A percentile compares a stretch with the other conserved stretches of the same genome.
phyloP scores from a whole-genome alignment of 2,797 vertebrate genomes.

The Sebastolobus altivelis region DNA sequence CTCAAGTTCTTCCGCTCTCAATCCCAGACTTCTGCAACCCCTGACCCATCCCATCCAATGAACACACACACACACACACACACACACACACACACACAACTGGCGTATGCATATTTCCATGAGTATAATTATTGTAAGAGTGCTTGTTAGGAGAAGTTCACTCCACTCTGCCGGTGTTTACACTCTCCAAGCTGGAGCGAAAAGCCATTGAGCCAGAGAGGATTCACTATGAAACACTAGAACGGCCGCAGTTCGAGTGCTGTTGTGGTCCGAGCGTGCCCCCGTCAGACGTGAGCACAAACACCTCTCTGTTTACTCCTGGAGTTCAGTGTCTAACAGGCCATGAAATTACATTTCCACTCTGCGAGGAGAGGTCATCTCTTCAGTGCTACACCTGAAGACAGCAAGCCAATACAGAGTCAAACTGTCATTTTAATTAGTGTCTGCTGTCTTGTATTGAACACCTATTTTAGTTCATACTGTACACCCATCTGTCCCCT shows the following conservation, averaged over 20 bases:
- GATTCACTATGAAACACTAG: slow-evolving; percentile 41
- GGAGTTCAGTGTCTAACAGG: slow-evolving; percentile 77
- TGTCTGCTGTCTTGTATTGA: slow-evolving; percentile 45
- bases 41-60: neutral
- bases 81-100: slow-evolving; percentile 3
- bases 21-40: neutral
- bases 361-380: slow-evolving; percentile 66
- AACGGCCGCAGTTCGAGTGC: slow-evolving; percentile 15
- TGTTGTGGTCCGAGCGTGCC: slow-evolving; percentile 41
- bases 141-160: slow-evolving; percentile 59
- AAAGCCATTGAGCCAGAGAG: slow-evolving; percentile 55
- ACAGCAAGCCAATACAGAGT: slow-evolving; percentile 67
- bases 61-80: slow-evolving; percentile 7
- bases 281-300: slow-evolving; percentile 46
- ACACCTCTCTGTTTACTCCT: slow-evolving; percentile 73
- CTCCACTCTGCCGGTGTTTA: slow-evolving; percentile 64
- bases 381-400: slow-evolving; percentile 61
- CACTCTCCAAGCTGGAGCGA: slow-evolving; percentile 50
- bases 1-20: slow-evolving; percentile 1
- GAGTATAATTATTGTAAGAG: slow-evolving; percentile 45
- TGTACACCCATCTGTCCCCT: slow-evolving; percentile 10
- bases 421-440: slow-evolving; percentile 79
- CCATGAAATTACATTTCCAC: slow-evolving; percentile 85
- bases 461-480: slow-evolving; percentile 25
- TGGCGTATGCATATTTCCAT: neutral